Conservation (phyloP, 2,888 invertebrate species). For the Pimpla rufipes region DNA sequence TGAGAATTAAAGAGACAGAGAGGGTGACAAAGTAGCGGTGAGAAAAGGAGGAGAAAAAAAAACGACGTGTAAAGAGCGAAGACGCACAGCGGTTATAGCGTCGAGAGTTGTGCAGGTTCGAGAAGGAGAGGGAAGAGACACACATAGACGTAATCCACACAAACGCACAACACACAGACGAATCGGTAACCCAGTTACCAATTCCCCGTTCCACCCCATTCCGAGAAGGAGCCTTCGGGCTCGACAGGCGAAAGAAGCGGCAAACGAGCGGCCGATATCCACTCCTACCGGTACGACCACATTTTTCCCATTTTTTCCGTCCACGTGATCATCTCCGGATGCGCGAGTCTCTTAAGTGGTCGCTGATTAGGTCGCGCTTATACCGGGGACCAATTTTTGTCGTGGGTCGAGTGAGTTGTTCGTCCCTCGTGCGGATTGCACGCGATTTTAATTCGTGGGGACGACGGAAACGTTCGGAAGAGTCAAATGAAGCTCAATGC, state of each 20-base stretch:
- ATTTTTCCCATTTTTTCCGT: slow-evolving; percentile 1
- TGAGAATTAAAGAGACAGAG: slow-evolving; percentile 50
- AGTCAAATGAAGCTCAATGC: too few relatives aligned
- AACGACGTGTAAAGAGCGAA: slow-evolving; percentile 62
- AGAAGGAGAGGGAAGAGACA: slow-evolving; percentile 69
- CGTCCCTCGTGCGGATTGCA: too few relatives aligned
- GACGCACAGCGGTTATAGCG: slow-evolving; percentile 50
- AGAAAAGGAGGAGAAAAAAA: slow-evolving; percentile 41
- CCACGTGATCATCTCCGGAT: slow-evolving; percentile 29
- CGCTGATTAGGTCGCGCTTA: slow-evolving; percentile 28
- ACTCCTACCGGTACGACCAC: slow-evolving; percentile 16
- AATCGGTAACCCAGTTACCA: slow-evolving; percentile 80
- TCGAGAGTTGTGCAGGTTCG: slow-evolving; percentile 68
- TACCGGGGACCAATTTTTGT: too few relatives aligned
- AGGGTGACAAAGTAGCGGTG: slow-evolving; percentile 57
- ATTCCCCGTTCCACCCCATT: slow-evolving; percentile 71
- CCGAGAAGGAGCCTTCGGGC: slow-evolving; percentile 36
- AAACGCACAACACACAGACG: slow-evolving; percentile 28
- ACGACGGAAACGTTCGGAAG: too few relatives aligned
- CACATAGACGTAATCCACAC: too few relatives aligned
- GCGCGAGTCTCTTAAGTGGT: slow-evolving; percentile 29
- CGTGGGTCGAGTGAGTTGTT: too few relatives aligned
- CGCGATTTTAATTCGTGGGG: too few relatives aligned
- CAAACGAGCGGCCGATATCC: slow-evolving; percentile 26
- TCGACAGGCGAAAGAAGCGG: slow-evolving; percentile 3